Percentiles rank a stretch among this genome's conserved stretches.
phyloP scores from a whole-genome alignment of 2,797 vertebrate species.

The Lacerta viridis region DNA sequence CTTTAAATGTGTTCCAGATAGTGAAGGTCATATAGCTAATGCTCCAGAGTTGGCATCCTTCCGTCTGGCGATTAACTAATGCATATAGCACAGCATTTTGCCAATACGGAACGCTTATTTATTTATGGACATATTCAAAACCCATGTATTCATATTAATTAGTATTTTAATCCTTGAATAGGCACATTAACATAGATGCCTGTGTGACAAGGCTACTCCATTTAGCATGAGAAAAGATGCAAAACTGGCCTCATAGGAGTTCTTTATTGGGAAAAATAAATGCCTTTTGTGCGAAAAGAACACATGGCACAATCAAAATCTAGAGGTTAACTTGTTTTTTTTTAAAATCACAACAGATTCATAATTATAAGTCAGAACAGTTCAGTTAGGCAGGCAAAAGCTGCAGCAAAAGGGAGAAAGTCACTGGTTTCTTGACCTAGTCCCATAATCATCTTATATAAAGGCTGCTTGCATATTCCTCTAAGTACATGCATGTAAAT shows the following conservation, averaged over 20 bases:
- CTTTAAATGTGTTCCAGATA: conserved; percentile 70
- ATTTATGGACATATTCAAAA: conserved; percentile 5
- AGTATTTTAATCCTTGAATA: neutral
- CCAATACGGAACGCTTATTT: conserved; percentile 44
- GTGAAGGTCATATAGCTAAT: conserved; percentile 51
- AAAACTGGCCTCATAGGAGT: neutral
- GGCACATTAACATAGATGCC: conserved; percentile 8
- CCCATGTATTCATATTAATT: neutral
- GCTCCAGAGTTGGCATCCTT: conserved; percentile 45
- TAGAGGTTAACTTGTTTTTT: conserved; percentile 1
- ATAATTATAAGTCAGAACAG: conserved; percentile 1
- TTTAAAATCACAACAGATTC: neutral
- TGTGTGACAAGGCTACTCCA: conserved; percentile 9
- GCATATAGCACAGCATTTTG: neutral
- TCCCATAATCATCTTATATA: neutral
- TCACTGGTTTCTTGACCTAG: neutral
- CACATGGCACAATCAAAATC: neutral
- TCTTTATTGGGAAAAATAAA: conserved; percentile 17
- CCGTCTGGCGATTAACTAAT: conserved; percentile 23
- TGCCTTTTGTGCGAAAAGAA: conserved; percentile 23
- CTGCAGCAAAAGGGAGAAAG: neutral
- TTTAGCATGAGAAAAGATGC: conserved; percentile 24
- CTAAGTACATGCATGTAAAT: neutral
- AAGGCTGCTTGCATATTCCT: neutral
- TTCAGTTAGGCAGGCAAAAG: neutral